A percentile compares a stretch with the other conserved stretches of the same genome.
phyloP scores from a whole-genome alignment of 2,888 invertebrate species.

The Antheraea yamamai region DNA sequence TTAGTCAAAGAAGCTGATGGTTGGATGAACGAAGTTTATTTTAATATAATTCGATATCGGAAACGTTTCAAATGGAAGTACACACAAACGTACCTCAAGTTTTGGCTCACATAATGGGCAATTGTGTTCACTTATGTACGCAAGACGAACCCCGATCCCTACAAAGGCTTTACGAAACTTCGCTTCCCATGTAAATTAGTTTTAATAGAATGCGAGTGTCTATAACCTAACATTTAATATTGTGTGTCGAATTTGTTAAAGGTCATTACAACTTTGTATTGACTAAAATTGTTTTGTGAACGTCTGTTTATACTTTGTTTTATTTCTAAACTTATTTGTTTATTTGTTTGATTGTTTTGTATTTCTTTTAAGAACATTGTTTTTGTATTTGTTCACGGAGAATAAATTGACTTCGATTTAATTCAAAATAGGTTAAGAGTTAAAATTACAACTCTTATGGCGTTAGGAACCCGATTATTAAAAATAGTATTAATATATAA shows the following conservation, averaged over 20 bases:
- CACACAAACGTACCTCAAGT: constrained; percentile 25
- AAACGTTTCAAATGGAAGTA: neutral
- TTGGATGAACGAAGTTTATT: neutral
- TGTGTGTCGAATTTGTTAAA: constrained; percentile 14
- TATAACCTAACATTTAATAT: constrained; percentile 16
- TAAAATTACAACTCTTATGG: neutral
- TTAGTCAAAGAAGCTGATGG: neutral
- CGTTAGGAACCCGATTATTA: neutral
- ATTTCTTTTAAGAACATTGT: neutral
- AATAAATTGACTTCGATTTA: neutral
- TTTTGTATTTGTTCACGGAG: neutral
- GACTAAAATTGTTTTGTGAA: constrained; percentile 3
- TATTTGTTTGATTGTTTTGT: constrained; percentile 5
- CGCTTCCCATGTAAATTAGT: constrained; percentile 29
- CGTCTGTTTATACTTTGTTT: neutral
- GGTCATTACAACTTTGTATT: neutral
- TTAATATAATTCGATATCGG: neutral
- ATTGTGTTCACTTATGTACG: constrained; percentile 29
- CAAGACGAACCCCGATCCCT: constrained; percentile 17
- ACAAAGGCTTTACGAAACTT: constrained; percentile 26
- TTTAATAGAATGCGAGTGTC: constrained; percentile 25
- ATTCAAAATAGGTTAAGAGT: neutral
- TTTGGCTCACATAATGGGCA: constrained; percentile 27
- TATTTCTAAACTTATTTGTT: constrained; percentile 3
- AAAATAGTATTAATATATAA: neutral